Conservation (phyloP, 2,888 invertebrate genomes). For the Drosophila rellima region DNA sequence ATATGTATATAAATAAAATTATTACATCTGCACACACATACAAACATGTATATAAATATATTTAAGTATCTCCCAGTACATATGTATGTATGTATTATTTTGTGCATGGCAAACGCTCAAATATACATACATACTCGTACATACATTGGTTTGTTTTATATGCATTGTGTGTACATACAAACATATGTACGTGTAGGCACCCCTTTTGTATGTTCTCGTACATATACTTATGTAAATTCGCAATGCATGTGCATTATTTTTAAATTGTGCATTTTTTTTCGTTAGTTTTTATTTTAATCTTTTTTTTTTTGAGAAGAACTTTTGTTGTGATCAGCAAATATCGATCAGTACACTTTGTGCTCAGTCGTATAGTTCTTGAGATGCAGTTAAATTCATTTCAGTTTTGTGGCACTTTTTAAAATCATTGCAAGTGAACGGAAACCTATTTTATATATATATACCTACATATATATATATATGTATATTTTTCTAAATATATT, state of each 20-base stretch:
- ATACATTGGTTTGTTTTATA: conserved; percentile 17
- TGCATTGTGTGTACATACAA: conserved; percentile 4
- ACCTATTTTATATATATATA: conserved; percentile 28
- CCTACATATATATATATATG: background rate
- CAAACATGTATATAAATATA: conserved; percentile 2
- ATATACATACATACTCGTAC: conserved; percentile 8
- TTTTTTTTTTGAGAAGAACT: conserved; percentile 55
- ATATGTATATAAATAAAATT: conserved; percentile 7
- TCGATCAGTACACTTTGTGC: conserved; percentile 68
- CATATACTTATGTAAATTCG: conserved; percentile 38
- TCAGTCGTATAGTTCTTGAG: conserved; percentile 71
- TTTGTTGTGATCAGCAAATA: conserved; percentile 79
- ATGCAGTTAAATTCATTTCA: conserved; percentile 61
- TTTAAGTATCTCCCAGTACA: conserved; percentile 11
- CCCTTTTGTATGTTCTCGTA: conserved; percentile 16
- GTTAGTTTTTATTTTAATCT: conserved; percentile 38
- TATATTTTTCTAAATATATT: conserved; percentile 1
- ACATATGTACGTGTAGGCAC: conserved; percentile 7
- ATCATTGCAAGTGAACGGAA: conserved; percentile 42
- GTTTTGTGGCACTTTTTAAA: conserved; percentile 30
- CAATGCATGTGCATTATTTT: conserved; percentile 77
- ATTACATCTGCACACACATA: conserved; percentile 4
- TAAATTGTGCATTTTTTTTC: conserved; percentile 65
- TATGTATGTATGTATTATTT: conserved; percentile 2
- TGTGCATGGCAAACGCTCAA: conserved; percentile 20